Base-by-base conservation (phyloP, 2,888 invertebrate genomes). In the Hypsopygia costalis region DNA sequence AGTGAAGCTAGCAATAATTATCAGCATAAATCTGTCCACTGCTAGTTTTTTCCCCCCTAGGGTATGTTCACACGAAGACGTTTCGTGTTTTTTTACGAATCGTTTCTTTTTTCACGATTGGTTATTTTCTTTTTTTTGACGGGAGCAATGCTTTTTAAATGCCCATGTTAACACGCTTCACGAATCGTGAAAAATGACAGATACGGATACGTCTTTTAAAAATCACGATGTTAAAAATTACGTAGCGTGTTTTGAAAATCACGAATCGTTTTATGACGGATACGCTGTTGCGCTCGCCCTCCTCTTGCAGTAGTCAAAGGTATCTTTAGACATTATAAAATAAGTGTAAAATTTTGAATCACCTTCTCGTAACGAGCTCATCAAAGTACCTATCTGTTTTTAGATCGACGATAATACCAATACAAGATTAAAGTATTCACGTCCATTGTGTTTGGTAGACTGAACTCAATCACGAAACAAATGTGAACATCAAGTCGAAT, bases 131-230 rank as follows among this genome's bases (percentile, higher is more conserved):
- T 6, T 21, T 25, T 25, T 25, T 30, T 30, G 1, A 30, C 30
- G 30, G 30, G 10, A 30, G 30, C 10, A 30, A 30, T 30, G 30
- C 1, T 30, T 30, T 30, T 40, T 42, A 42, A 20, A 40, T 40
- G 30, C 40, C 35, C 40, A 35, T 40, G 35, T 40, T 35, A 35
- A 40, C 35, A 40, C 40, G 35, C 20, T 35, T 40, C 40, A 35
- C 40, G 40, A 40, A 40, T 35, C 31, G 29, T 40, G 30, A 40
- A 40, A 40, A 40, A 40, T 21, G 40, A 40, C 40, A 34, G 11
- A 34, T 25, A 34, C 40, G 40, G 16, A 40, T 34, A 29, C 33
- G 21, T 40, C 11, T 27, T 25, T 33, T 27, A 16, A 32, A 38
- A 38, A 12, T 31, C 32, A 29, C 9, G 30, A 31, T 11, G 22